Percentiles rank a stretch among this genome's conserved stretches.
Conservation (phyloP, 2,797 vertebrate species). For the Schizopygopsis malacanthus region DNA sequence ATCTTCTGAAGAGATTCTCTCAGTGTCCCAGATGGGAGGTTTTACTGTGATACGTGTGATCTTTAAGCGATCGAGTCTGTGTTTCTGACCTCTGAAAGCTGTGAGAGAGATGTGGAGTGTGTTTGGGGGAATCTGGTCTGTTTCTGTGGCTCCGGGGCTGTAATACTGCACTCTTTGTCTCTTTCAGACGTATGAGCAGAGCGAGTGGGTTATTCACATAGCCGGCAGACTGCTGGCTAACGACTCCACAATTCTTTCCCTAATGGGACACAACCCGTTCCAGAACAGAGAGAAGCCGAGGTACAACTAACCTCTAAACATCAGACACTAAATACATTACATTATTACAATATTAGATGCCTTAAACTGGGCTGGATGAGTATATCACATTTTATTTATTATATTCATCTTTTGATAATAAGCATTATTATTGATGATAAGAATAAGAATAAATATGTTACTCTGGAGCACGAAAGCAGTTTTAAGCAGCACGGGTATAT, state of each 20-base stretch:
- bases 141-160: not conserved
- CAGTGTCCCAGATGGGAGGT: not conserved
- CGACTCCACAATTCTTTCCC: constrained; percentile 81
- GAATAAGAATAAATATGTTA: too few species aligned
- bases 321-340: not conserved
- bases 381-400: not conserved
- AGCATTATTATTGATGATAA: not conserved
- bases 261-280: constrained; percentile 88
- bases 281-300: constrained; percentile 78
- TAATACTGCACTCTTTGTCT: not conserved
- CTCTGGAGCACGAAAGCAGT: too few species aligned
- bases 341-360: not conserved
- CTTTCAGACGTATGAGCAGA: constrained; percentile 93
- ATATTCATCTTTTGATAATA: not conserved
- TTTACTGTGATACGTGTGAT: not conserved
- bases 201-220: constrained; percentile 94
- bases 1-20: not conserved
- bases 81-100: not conserved
- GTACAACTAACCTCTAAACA: constrained; percentile 70
- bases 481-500: too few species aligned
- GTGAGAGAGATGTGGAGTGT: not conserved
- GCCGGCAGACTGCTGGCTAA: constrained; percentile 90
- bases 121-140: not conserved
- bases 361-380: not conserved
- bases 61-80: not conserved